Conservation (phyloP, 2,888 invertebrate genomes). For the Melanostoma scalare region DNA sequence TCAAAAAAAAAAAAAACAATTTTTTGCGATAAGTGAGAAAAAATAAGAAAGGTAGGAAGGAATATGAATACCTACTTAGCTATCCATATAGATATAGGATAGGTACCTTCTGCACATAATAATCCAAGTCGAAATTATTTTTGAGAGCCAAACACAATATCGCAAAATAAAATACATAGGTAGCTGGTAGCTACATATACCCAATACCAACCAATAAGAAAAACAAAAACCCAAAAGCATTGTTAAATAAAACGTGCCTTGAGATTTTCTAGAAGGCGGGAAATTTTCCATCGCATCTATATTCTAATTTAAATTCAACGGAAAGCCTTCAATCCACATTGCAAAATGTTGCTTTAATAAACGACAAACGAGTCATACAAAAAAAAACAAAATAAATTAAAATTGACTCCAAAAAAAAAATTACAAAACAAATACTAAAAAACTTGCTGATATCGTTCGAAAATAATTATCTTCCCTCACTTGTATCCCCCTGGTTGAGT, state of each 20-base stretch:
- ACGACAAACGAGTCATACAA: slow-evolving; percentile 31
- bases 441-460: slow-evolving; percentile 55
- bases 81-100: too few species aligned
- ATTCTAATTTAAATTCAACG: slow-evolving; percentile 30
- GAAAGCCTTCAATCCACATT: slow-evolving; percentile 29
- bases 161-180: too few species aligned
- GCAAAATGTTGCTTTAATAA: slow-evolving; percentile 18
- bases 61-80: too few species aligned
- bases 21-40: too few species aligned
- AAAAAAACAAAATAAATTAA: slow-evolving; percentile 25
- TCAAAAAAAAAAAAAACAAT: too few species aligned
- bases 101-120: too few species aligned
- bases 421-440: slow-evolving; percentile 27
- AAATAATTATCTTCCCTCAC: slow-evolving; percentile 56
- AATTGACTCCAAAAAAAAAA: slow-evolving; percentile 37
- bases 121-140: too few species aligned
- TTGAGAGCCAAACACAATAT: too few species aligned
- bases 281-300: slow-evolving; percentile 10
- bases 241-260: neutral
- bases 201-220: neutral
- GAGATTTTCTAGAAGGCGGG: slow-evolving; percentile 5
- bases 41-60: too few species aligned
- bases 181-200: too few species aligned
- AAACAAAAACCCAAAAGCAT: neutral
- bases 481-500: slow-evolving; percentile 26